Evolutionary conservation across 1,140 invertebrate genomes (phyloP), one percentile per base, ranked within the genome.

Genomic region (Trissolcus basalis): DNA sequence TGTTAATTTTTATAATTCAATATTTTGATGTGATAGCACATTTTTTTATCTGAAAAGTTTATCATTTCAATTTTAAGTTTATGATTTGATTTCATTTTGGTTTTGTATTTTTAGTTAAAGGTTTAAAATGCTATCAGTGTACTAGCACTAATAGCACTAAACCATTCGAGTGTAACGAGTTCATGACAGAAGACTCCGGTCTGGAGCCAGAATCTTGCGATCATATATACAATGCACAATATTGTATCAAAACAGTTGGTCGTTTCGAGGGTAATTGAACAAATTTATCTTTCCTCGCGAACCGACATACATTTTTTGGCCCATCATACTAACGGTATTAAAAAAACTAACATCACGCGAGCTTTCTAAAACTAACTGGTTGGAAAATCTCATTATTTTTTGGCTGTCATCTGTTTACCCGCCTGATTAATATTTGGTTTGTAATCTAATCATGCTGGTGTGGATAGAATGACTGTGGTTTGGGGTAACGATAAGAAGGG

Each of bases 171-270:
- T 98, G 97, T 87, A 94, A 94, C 80, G 97, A 98, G 86, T 93
- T 92, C 82, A 91, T 96, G 80, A 91, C 92, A 50, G 89, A 89
- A 41, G 92, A 92, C 82, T 89, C 91, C 65, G 92, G 93, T 78
- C 88, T 95, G 78, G 81, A 90, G 72, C 92, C 94, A 19, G 87
- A 90, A 54, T 88, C 93, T 43, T 98, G 97, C 82, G 90, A 93
- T 75, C 89, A 91, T 75, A 93, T 98, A 71, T 94, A 95, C 82
- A 92, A 92, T 78, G 95, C 96, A 7, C 90, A 93, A 77, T 98
- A 93, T 88, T 98, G 97, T 87, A 92, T 98, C 67, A 99, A 99
- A 91, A 94, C 96, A 79, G 94, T 95, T 61, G 97, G 97, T 59
- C 91, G 97, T 81, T 98, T 93, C 85, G 96, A 97, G 94, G 97